Base-by-base conservation (phyloP, 2,888 invertebrate species). In the Digitonthophagus gazella region DNA sequence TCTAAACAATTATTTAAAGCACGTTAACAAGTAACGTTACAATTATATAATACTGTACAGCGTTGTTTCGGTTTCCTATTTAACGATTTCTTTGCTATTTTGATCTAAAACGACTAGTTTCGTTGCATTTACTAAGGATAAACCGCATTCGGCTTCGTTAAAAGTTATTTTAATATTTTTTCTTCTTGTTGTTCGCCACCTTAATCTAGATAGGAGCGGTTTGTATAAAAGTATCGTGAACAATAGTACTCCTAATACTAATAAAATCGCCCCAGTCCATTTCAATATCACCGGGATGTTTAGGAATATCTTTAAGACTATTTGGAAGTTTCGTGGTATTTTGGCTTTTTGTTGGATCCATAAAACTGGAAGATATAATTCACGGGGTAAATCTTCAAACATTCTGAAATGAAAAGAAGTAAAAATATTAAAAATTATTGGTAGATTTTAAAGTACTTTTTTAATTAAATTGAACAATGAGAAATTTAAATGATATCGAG, bases 341-440 rank as follows among this genome's bases (percentile, higher is more conserved):
- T 15, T 63, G 16, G 61, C 70, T 58, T 22, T 65, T 22, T 70
- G 67, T 19, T 70, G 19, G 18, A 67, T 28, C 67, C 70, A 70
- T 5, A 70, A 15, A 3, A 70, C 61, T 3, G 70, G 70, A 22
- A 70, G 64, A 18, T 58, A 65, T 15, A 70, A 55, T 44, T 20
- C 20, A 6, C 8, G 65, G 1, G 70, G 70, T 4, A 65, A 14
- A 15, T 65, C 19, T 14, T 67, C 18, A 5, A 67, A 8, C 54
- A 70, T 15, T 11, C 70, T 70, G 15, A 44, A 69, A 65, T 1
- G 44, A 67, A 61, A 63, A 20, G 6, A 15, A 55, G 11, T 6
- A 44, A 3, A 44, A 44, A 44, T 44, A 44, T 44, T 44, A 44
- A 22, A 22, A 22, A 22, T 22, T 22, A n/a, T n/a, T n/a, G n/a